A percentile compares a stretch with the other conserved stretches of the same genome.
These are phyloP conservation scores for Rachycentron canadum DNA, from an alignment of 2,797 vertebrate genomes.

Conservation along the genomic window DNA sequence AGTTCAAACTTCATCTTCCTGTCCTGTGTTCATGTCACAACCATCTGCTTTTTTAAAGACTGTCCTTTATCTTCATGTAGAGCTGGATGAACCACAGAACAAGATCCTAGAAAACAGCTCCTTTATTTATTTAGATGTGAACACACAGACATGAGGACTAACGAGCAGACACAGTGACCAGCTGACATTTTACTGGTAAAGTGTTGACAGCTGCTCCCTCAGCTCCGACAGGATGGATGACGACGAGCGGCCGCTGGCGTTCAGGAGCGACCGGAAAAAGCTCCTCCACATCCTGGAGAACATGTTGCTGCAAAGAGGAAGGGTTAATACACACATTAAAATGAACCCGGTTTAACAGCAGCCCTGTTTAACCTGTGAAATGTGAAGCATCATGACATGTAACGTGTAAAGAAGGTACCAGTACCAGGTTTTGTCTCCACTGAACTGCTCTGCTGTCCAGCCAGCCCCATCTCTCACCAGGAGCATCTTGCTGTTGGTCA, in stretches of 20 bases:
- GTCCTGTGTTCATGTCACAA: too few species aligned
- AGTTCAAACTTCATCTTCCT: background rate
- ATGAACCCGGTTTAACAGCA: too few species aligned
- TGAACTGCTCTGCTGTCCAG: slow-evolving; percentile 50
- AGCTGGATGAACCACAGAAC: background rate
- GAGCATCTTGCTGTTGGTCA: slow-evolving; percentile 54
- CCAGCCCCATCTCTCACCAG: background rate
- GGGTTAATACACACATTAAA: too few species aligned
- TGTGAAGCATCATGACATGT: too few species aligned
- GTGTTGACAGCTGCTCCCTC: slow-evolving; percentile 18
- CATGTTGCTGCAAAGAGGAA: slow-evolving; percentile 5
- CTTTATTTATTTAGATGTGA: background rate
- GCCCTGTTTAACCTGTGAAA: too few species aligned
- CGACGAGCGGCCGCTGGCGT: background rate
- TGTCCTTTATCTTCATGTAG: too few species aligned
- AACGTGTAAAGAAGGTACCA: background rate
- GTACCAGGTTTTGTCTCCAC: slow-evolving; percentile 30
- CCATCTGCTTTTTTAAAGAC: background rate
- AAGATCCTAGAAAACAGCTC: background rate
- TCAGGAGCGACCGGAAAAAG: slow-evolving; percentile 51
- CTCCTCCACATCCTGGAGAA: slow-evolving; percentile 22
- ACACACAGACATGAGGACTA: background rate
- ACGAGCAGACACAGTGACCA: background rate
- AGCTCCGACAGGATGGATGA: slow-evolving; percentile 39
- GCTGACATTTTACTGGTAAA: slow-evolving; percentile 3